phyloP scores from a whole-genome alignment of 1,140 invertebrate species.

The Stegodyphus mimosarum region DNA sequence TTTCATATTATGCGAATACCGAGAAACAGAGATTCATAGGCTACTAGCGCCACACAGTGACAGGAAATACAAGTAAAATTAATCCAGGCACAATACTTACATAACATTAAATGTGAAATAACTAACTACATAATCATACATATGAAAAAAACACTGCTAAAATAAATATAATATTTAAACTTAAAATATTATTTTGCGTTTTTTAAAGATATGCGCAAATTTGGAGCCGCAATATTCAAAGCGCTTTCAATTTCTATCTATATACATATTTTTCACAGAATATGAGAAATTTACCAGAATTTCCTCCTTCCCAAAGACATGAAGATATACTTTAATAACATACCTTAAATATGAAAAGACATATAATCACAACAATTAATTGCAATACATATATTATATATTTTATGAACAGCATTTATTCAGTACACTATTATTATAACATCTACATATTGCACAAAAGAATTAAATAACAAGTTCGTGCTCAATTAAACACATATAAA shows the following conservation, averaged over 20 bases:
- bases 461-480: too few relatives aligned
- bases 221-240: neutral
- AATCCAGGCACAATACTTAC: neutral
- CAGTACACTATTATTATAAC: too few relatives aligned
- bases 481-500: too few relatives aligned
- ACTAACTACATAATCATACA: neutral
- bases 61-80: neutral
- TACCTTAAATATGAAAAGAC: too few relatives aligned
- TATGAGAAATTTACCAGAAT: too few relatives aligned
- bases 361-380: too few relatives aligned
- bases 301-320: too few relatives aligned
- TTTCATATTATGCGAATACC: too few relatives aligned
- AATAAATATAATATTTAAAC: neutral
- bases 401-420: too few relatives aligned
- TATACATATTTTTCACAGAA: neutral
- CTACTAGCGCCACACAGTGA: constrained; percentile 9
- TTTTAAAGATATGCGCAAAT: neutral
- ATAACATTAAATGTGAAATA: neutral
- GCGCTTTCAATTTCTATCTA: neutral
- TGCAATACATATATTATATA: too few relatives aligned
- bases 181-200: neutral
- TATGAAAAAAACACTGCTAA: neutral
- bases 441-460: too few relatives aligned
- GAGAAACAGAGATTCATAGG: neutral
- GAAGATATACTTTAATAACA: too few relatives aligned